Percentiles rank a stretch among this genome's conserved stretches.
These are phyloP conservation scores for Amia ocellicauda DNA, from an alignment of 2,113 vertebrate genomes.

Conservation along the genomic window DNA sequence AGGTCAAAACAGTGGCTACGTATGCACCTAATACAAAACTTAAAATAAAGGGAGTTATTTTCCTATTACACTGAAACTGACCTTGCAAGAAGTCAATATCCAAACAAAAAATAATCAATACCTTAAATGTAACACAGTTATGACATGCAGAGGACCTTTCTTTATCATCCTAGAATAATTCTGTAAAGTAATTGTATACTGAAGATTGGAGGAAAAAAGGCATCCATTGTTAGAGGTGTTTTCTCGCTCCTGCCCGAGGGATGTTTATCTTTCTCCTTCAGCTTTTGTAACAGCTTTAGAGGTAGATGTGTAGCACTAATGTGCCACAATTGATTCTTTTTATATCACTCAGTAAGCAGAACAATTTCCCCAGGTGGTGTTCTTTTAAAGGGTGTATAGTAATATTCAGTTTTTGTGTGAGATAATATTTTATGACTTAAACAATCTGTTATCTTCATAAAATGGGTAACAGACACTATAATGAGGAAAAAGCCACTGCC, in stretches of 20 bases:
- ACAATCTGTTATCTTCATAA: no score
- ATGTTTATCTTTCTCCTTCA: not conserved
- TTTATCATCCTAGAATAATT: conserved; percentile 22
- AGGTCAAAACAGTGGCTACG: conserved; percentile 20
- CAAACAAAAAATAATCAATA: conserved; percentile 51
- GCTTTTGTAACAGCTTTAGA: not conserved
- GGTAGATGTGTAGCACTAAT: conserved; percentile 5
- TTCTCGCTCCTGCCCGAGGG: not conserved
- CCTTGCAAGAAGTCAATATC: conserved; percentile 50
- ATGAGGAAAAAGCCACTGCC: no score
- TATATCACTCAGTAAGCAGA: not conserved
- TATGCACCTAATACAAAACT: conserved; percentile 33
- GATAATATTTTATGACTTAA: no score
- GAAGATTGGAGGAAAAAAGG: not conserved
- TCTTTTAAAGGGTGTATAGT: not conserved
- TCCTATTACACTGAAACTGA: conserved; percentile 43
- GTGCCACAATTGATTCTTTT: not conserved
- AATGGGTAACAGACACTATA: no score
- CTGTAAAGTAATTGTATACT: conserved; percentile 6
- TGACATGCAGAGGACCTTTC: conserved; percentile 27
- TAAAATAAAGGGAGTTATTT: conserved; percentile 34
- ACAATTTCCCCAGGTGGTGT: not conserved
- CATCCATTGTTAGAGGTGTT: not conserved
- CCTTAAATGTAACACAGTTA: conserved; percentile 43
- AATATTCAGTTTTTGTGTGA: no score